A percentile compares a stretch with the other conserved stretches of the same genome.
Evolutionary conservation across 2,797 vertebrate genomes (phyloP).

Genomic region (Lithobates pipiens): DNA sequence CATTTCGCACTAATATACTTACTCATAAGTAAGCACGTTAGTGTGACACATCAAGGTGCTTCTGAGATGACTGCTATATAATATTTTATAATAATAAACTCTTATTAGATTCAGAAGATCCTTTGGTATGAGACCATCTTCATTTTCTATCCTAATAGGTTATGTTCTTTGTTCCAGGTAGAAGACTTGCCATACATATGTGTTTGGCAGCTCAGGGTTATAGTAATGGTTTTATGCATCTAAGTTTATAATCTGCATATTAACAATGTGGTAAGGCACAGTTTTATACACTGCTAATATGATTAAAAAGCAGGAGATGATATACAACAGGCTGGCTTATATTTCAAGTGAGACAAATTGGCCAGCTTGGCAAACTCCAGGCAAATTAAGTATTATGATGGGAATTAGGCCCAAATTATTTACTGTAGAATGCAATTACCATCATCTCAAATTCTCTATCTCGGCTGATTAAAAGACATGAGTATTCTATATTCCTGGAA

Average conservation of each 20-base stretch:
- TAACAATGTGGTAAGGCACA: not conserved
- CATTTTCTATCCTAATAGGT: too few species aligned
- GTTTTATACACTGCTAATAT: not conserved
- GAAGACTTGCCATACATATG: not conserved
- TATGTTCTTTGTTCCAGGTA: not conserved
- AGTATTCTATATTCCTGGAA: slow-evolving; percentile 28
- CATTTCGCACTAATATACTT: too few species aligned
- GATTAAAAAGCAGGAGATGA: not conserved
- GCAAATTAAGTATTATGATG: slow-evolving; percentile 13
- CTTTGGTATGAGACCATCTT: not conserved
- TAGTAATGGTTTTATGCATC: too few species aligned
- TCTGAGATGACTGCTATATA: too few species aligned
- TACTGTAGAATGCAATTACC: slow-evolving; percentile 24
- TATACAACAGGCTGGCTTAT: slow-evolving; percentile 1
- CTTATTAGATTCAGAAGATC: not conserved
- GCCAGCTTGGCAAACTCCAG: not conserved
- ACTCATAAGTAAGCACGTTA: too few species aligned
- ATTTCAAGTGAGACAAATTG: not conserved
- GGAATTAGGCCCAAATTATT: slow-evolving; percentile 12
- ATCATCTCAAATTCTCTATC: slow-evolving; percentile 7
- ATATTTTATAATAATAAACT: too few species aligned
- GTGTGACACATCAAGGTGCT: too few species aligned
- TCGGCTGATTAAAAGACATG: slow-evolving; percentile 4
- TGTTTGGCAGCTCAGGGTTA: too few species aligned
- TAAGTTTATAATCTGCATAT: too few species aligned